Conservation (phyloP, 1,140 invertebrate species). For the Heliothis virescens region DNA sequence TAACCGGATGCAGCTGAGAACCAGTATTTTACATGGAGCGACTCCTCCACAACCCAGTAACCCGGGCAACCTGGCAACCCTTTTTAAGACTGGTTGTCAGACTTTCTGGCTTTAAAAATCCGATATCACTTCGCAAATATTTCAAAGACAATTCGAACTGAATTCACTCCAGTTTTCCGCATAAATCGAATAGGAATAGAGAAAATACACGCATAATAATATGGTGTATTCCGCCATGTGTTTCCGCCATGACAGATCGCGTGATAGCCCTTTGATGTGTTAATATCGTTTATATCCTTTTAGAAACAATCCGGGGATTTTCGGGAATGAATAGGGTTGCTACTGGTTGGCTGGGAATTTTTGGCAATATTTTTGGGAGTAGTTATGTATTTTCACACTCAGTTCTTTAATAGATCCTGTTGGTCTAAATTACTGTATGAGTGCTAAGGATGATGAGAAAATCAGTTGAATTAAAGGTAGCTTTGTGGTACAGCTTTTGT, state of each 20-base stretch:
- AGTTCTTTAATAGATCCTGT: too few species aligned
- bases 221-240: conserved; percentile 28
- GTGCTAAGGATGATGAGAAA: background rate
- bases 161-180: background rate
- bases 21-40: too few species aligned
- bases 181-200: background rate
- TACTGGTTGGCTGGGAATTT: background rate
- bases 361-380: background rate
- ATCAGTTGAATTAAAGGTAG: background rate
- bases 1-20: too few species aligned
- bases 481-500: too few species aligned
- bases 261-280: conserved; percentile 56
- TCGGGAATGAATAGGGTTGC: conserved; percentile 16
- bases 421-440: too few species aligned
- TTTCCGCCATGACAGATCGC: conserved; percentile 48
- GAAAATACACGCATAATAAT: conserved; percentile 7
- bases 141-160: background rate
- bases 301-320: conserved; percentile 53
- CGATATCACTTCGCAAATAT: too few species aligned
- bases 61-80: too few species aligned
- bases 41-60: too few species aligned
- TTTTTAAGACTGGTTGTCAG: too few species aligned
- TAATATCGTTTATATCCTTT: conserved; percentile 52
- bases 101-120: too few species aligned
- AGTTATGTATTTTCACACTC: background rate